Conservation (phyloP, 2,888 invertebrate species). For the Drosophila cyrtoloma region DNA sequence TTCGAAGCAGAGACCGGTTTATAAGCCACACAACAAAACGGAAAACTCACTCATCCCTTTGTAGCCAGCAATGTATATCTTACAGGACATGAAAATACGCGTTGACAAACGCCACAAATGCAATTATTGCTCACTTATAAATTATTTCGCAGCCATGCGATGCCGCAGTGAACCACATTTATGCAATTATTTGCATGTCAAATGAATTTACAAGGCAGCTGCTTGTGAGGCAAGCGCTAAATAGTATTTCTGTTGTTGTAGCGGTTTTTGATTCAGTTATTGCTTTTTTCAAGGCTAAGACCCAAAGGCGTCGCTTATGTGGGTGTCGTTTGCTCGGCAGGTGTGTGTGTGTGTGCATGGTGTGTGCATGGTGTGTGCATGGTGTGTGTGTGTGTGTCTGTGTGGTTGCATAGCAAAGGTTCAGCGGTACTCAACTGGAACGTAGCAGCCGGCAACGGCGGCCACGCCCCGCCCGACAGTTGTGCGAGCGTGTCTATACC, state of each 20-base stretch:
- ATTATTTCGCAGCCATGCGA: not conserved
- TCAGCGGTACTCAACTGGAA: slow-evolving; percentile 53
- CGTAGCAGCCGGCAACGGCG: slow-evolving; percentile 29
- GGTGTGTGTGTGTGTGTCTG: slow-evolving; percentile 4
- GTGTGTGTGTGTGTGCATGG: slow-evolving; percentile 16
- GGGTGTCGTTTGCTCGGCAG: slow-evolving; percentile 39
- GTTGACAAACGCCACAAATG: not conserved
- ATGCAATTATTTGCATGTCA: slow-evolving; percentile 9
- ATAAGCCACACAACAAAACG: not conserved
- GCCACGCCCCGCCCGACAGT: slow-evolving; percentile 15
- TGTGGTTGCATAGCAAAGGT: slow-evolving; percentile 28
- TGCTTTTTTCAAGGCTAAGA: slow-evolving; percentile 46
- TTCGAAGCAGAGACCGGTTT: not conserved
- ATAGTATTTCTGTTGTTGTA: slow-evolving; percentile 2
- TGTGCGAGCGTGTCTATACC: not conserved
- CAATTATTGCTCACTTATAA: not conserved
- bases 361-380: not conserved
- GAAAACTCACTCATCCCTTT: not conserved
- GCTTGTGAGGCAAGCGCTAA: not conserved
- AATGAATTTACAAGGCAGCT: slow-evolving; percentile 19
- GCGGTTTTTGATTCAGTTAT: slow-evolving; percentile 1
- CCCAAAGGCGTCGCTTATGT: slow-evolving; percentile 42
- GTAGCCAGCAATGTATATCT: no score
- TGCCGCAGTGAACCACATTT: not conserved
- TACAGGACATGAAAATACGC: not conserved